A percentile compares a stretch with the other conserved stretches of the same genome.
Evolutionary conservation across 2,888 invertebrate genomes (phyloP).

Genomic region (Polymixis flavicincta): DNA sequence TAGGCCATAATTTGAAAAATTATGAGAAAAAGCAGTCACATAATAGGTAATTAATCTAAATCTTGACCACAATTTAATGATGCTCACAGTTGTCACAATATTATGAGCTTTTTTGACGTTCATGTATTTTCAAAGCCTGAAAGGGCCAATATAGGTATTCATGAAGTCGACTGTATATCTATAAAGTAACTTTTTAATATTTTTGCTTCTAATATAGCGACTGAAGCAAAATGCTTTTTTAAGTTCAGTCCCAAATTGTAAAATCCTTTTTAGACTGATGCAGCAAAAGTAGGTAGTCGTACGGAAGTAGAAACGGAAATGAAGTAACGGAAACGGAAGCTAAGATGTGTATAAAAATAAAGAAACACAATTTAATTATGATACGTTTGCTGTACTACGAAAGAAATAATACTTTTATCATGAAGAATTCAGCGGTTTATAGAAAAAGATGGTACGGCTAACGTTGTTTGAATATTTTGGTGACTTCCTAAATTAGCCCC

Average conservation of each 20-base stretch:
- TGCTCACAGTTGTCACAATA: no score
- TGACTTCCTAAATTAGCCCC: not conserved
- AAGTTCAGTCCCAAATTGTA: not conserved
- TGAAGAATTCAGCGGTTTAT: not conserved
- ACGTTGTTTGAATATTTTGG: not conserved
- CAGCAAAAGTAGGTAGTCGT: constrained; percentile 30
- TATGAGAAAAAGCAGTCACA: no score
- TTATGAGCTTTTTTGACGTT: no score
- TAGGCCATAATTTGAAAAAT: no score
- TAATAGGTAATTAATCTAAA: no score
- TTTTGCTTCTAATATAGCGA: not conserved
- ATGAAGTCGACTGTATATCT: no score
- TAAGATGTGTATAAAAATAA: constrained; percentile 31
- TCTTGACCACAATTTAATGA: no score
- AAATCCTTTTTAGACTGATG: constrained; percentile 4
- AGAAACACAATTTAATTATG: constrained; percentile 24
- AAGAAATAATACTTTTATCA: not conserved
- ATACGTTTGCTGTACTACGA: not conserved
- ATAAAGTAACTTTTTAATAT: not conserved
- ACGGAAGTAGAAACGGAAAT: constrained; percentile 61
- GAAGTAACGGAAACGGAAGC: constrained; percentile 60
- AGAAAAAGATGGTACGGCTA: not conserved
- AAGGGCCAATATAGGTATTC: no score
- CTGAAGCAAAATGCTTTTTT: not conserved
- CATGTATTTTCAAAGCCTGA: no score